Evolutionary conservation across 2,113 vertebrate genomes (phyloP).

Genomic region (Tragelaphus strepsiceros): DNA sequence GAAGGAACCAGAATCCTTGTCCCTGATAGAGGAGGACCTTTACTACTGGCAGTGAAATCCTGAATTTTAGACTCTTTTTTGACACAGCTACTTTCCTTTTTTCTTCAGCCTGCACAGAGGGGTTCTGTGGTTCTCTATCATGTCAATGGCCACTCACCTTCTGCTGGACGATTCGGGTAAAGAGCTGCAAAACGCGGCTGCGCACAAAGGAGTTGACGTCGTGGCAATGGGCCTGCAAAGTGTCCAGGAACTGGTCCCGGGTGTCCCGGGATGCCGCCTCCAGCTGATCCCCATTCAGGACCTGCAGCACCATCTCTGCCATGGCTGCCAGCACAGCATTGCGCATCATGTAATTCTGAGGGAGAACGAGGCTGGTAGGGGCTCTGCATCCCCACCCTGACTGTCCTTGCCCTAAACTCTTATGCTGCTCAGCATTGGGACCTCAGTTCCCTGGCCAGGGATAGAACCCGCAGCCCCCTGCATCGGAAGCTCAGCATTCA

Average conservation of each 20-base stretch:
- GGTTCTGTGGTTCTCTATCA: neutral
- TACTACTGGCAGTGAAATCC: neutral
- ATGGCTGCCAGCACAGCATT: slow-evolving; percentile 90
- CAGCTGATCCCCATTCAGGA: slow-evolving; percentile 89
- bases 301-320: slow-evolving; percentile 87
- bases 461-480: neutral
- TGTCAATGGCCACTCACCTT: slow-evolving; percentile 79
- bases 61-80: neutral
- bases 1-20: neutral
- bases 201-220: slow-evolving; percentile 90
- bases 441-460: neutral
- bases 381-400: neutral
- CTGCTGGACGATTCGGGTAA: slow-evolving; percentile 88
- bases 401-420: neutral
- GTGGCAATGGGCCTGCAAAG: slow-evolving; percentile 89
- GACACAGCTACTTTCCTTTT: neutral
- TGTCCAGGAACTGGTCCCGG: slow-evolving; percentile 90
- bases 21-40: neutral
- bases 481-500: neutral
- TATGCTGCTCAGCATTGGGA: neutral
- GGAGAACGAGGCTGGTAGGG: neutral
- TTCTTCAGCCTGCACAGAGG: neutral
- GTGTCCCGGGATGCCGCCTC: slow-evolving; percentile 86
- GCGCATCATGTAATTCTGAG: slow-evolving; percentile 89
- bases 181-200: slow-evolving; percentile 91